Evolutionary conservation across 2,113 vertebrate genomes (phyloP), one percentile per base, ranked within the genome.

Genomic region (Oxyura jamaicensis): DNA sequence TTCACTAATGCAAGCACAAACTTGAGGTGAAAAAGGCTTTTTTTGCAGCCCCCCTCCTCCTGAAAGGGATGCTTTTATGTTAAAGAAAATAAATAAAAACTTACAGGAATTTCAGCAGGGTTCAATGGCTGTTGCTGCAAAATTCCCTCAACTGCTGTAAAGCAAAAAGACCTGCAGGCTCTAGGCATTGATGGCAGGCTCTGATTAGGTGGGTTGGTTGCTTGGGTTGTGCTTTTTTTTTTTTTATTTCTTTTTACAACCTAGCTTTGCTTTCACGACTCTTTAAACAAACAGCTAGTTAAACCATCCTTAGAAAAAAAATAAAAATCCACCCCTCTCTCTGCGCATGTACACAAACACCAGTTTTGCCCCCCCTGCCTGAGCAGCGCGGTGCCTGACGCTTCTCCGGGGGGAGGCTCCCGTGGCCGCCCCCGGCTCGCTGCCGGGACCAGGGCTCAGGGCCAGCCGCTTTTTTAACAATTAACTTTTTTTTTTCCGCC

Each of bases 111-210:
- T 96, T 95, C 59, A 74, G 52, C 44, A 46, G 73, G 71, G 21
- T 84, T 96, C 62, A 52, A 29, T 88, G 74, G 20, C 18, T 60
- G 52, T 84, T 88, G 88, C 83, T 95, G 80, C 67, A 91, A 68
- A 95, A 94, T 88, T 86, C 71, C 94, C 95, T 86, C 25, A 81
- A 12, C 72, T 88, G 67, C 91, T 96, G 74, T 92, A 91, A 97
- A 97, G 88, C 23, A 74, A 79, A 95, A 94, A 26, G 8, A 31
- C 29, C 39, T 46, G 72, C 87, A 67, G 85, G 36, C 16, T 83
- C 33, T 74, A 90, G 83, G 44, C 52, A 50, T 91, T 13, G 2
- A 4, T 26, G 19, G 36, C 44, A 50, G 58, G 33, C 48, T 48
- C 86, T 95, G 92, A 96, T 92, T 89, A 92, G 86, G 35, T 92